Percentiles rank a stretch among this genome's conserved stretches.
phyloP scores from a whole-genome alignment of 2,113 vertebrate species.

The Axis porcinus region DNA sequence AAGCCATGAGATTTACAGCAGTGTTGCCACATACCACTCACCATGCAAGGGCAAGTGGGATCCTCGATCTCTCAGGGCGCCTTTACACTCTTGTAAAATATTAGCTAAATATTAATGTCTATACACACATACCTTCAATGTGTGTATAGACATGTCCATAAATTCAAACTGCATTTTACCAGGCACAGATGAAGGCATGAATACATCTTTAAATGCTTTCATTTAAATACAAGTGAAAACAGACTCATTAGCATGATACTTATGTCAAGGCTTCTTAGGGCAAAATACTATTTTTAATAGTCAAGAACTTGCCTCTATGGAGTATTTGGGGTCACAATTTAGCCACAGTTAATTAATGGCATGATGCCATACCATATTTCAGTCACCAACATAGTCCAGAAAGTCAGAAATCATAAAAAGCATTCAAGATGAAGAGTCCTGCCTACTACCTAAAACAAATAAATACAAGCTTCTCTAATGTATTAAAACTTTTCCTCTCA shows the following conservation, averaged over 20 bases:
- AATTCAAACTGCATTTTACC: neutral
- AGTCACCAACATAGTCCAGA: neutral
- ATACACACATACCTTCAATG: too few species aligned
- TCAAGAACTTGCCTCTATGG: neutral
- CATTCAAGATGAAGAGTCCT: neutral
- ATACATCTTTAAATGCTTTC: neutral
- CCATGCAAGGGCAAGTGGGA: neutral
- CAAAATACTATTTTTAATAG: neutral
- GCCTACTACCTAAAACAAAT: neutral
- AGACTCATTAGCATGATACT: neutral
- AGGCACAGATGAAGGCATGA: neutral
- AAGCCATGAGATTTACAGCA: neutral
- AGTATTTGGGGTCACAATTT: neutral
- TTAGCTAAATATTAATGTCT: neutral
- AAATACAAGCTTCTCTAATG: neutral
- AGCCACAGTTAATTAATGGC: neutral
- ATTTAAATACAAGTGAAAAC: neutral
- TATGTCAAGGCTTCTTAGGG: neutral
- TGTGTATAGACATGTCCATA: neutral
- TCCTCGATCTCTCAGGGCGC: neutral
- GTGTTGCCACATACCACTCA: rapidly evolving
- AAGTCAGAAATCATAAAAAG: neutral
- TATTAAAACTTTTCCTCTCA: neutral
- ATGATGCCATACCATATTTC: neutral
- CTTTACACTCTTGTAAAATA: neutral